phyloP scores from a whole-genome alignment of 2,888 invertebrate genomes.

The Mythimna loreyi region DNA sequence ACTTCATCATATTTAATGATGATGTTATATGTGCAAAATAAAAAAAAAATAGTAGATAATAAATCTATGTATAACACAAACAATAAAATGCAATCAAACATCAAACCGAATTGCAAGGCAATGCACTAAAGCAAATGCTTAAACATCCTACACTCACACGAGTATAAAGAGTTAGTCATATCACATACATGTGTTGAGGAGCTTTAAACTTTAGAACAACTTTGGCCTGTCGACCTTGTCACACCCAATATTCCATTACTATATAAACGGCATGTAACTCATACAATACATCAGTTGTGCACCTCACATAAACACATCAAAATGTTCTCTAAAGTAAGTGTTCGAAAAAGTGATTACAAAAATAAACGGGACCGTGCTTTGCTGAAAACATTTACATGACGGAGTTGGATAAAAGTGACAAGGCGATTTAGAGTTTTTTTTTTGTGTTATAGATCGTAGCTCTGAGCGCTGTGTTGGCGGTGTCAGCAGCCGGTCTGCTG shows the following conservation, averaged over 20 bases:
- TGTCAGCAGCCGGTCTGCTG: slow-evolving; percentile 82
- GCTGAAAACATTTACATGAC: neutral
- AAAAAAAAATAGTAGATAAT: too few relatives aligned
- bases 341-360: neutral
- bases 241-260: slow-evolving; percentile 70
- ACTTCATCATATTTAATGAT: neutral
- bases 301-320: slow-evolving; percentile 71
- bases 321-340: slow-evolving; percentile 86
- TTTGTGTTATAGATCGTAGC: slow-evolving; percentile 75
- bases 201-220: slow-evolving; percentile 62
- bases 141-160: neutral
- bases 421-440: slow-evolving; percentile 1
- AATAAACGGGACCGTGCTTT: slow-evolving; percentile 3
- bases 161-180: slow-evolving; percentile 45
- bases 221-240: slow-evolving; percentile 82
- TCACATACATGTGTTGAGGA: slow-evolving; percentile 34
- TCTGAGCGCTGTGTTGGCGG: slow-evolving; percentile 82
- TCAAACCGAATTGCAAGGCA: neutral
- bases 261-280: slow-evolving; percentile 76
- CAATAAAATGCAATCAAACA: slow-evolving; percentile 20
- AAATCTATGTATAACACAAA: neutral
- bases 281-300: slow-evolving; percentile 77
- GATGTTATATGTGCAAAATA: too few relatives aligned
- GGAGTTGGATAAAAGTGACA: neutral
- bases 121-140: neutral